Evolutionary conservation across 2,797 vertebrate species (phyloP), one percentile per base, ranked within the genome.

Genomic region (Myotis planiceps): DNA sequence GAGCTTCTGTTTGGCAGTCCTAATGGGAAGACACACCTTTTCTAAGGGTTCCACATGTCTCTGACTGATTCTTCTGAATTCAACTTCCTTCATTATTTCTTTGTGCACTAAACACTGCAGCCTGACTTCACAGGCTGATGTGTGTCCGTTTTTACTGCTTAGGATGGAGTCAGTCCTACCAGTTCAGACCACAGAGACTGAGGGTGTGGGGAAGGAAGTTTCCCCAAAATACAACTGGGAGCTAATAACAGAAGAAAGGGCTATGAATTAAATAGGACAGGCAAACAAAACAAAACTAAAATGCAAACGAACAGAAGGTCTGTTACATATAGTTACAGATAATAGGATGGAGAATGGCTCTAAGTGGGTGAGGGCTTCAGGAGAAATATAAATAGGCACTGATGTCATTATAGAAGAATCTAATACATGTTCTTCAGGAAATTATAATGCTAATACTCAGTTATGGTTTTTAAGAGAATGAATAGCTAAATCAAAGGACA

Each of bases 401-500:
- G 12, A 51, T 82, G 47, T 66, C 60, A 96, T 84, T 94, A 47
- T 45, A 74, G 90, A n/a, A 93, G 51, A 96, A 79, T 75, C 63
- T 58, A 88, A 86, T 86, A 75, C 92, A 88, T 90, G 34, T 76
- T 95, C 63, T 83, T 88, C 65, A 74, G 29, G 39, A 95, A 97
- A 90, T 94, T 89, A 90, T 79, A 85, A 90, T 95, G 63, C 68
- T 81, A 96, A 96, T 93, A 85, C 68, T 84, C 65, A 75, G 68
- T 97, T 94, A 86, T 80, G 90, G 84, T 97, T 88, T 96, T 97
- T 96, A 94, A 88, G 89, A 80, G 47, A 94, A 92, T 92, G 55
- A 95, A 92, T 68, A 90, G 78, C 84, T 93, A 88, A 97, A 93
- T 66, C 72, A 90, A 86, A 97, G 83, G 92, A 75, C 84, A 88